phyloP scores from a whole-genome alignment of 2,888 invertebrate species.

The Nemurella pictetii region DNA sequence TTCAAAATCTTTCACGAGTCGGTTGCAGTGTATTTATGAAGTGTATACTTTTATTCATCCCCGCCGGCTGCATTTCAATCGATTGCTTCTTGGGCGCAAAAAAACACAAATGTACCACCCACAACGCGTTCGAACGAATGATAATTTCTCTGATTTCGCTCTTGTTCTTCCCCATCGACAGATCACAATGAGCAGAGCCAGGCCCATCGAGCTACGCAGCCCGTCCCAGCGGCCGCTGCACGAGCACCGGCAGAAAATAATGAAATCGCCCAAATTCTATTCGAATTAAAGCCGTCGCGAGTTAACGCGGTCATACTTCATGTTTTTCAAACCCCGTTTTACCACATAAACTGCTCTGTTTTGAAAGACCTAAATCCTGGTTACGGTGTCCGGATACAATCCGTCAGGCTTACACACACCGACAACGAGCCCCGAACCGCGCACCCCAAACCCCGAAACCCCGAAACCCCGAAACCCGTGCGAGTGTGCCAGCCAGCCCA shows the following conservation, averaged over 20 bases:
- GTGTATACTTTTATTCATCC: neutral
- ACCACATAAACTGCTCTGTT: conserved; percentile 21
- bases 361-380: conserved; percentile 3
- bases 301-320: neutral
- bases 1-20: neutral
- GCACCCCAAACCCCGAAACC: too few species aligned
- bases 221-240: neutral
- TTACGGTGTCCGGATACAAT: conserved; percentile 20
- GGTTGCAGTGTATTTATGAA: neutral
- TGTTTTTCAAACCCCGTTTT: neutral
- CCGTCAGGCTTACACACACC: conserved; percentile 23
- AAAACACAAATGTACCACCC: neutral
- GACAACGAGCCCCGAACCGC: neutral
- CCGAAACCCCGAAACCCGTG: neutral
- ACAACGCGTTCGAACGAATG: neutral
- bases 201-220: neutral
- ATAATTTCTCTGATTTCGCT: neutral
- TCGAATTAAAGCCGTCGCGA: neutral
- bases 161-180: neutral
- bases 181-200: neutral
- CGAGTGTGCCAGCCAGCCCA: neutral
- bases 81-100: neutral
- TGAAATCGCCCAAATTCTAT: neutral
- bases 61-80: neutral
- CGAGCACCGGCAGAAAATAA: neutral